Evolutionary conservation across 2,797 vertebrate species (phyloP).

Genomic region (Leucoraja ocellata): DNA sequence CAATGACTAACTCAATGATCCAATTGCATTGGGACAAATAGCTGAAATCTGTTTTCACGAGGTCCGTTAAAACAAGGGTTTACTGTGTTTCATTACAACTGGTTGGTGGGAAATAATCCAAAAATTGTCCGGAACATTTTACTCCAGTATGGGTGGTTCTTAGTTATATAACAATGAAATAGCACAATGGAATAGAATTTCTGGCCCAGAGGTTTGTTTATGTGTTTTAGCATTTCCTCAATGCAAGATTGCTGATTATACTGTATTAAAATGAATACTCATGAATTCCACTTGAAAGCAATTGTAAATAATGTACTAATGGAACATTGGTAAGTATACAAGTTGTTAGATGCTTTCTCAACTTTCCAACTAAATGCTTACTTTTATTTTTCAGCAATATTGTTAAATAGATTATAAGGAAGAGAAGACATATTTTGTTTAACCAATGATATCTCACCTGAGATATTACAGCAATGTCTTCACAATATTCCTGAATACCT

Average conservation of each 20-base stretch:
- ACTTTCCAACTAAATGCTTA: neutral
- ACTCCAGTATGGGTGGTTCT: too few species aligned
- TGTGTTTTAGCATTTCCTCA: neutral
- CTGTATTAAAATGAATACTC: neutral
- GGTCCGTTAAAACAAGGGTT: too few species aligned
- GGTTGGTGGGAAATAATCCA: too few species aligned
- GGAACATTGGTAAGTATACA: neutral
- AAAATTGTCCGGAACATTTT: too few species aligned
- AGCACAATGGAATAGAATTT: too few species aligned
- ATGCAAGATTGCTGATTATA: neutral
- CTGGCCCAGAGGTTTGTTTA: neutral
- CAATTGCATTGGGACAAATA: too few species aligned
- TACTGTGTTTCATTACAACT: too few species aligned
- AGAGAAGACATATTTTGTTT: neutral
- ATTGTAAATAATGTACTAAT: neutral
- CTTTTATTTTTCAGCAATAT: neutral
- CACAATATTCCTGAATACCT: neutral
- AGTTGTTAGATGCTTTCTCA: neutral
- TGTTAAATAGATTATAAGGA: neutral
- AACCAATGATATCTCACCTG: neutral
- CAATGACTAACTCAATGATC: too few species aligned
- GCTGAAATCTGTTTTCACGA: too few species aligned
- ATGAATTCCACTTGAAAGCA: neutral
- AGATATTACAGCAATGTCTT: neutral
- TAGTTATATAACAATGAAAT: too few species aligned